Percentiles rank a stretch among this genome's conserved stretches.
Evolutionary conservation across 2,888 invertebrate genomes (phyloP).

Genomic region (Aporophyla lueneburgensis): DNA sequence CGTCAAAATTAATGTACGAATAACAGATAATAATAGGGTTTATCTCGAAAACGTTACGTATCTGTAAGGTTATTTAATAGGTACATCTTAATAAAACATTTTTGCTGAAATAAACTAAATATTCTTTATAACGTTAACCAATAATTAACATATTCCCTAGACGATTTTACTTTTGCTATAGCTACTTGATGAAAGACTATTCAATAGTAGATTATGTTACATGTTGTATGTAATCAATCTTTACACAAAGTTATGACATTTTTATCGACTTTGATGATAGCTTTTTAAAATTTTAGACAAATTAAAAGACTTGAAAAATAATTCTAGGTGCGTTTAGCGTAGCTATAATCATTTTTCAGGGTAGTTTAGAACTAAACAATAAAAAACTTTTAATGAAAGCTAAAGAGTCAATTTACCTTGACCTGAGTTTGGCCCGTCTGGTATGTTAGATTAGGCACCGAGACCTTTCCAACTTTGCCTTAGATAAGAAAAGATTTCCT

Average conservation of each 20-base stretch:
- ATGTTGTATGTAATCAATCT: not conserved
- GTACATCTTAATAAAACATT: not conserved
- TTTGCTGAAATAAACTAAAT: not conserved
- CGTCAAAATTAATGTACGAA: not conserved
- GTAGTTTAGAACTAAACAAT: not conserved
- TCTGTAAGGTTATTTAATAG: not conserved
- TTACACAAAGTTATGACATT: not conserved
- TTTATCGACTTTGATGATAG: not conserved
- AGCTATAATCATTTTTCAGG: not conserved
- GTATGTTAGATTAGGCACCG: constrained; percentile 26
- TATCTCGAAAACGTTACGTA: not conserved
- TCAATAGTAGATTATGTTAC: not conserved
- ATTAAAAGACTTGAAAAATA: not conserved
- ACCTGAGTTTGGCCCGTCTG: constrained; percentile 30
- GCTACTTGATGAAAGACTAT: not conserved
- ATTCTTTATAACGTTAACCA: not conserved
- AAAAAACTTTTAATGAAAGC: constrained; percentile 28
- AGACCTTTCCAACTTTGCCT: constrained; percentile 32
- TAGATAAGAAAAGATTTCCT: constrained; percentile 23
- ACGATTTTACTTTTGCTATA: not conserved
- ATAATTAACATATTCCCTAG: not conserved
- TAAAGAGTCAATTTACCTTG: constrained; percentile 37
- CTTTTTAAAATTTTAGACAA: not conserved
- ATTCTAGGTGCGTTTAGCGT: not conserved
- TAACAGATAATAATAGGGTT: not conserved